Evolutionary conservation across 2,113 vertebrate species (phyloP).

Genomic region (Poecile atricapillus): DNA sequence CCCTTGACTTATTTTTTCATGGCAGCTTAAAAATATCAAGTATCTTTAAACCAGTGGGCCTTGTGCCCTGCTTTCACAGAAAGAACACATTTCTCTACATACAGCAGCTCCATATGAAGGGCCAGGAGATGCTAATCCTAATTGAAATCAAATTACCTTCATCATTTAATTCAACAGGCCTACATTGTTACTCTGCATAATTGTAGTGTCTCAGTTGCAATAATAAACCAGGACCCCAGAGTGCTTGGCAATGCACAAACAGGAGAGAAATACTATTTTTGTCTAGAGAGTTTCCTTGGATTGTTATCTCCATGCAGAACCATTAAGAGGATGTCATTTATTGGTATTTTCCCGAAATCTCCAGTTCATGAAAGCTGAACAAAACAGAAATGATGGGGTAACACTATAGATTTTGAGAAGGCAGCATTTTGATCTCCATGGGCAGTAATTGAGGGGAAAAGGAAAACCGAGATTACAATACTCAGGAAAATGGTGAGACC

Average conservation of each 20-base stretch:
- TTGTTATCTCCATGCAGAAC: not conserved
- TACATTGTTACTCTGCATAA: not conserved
- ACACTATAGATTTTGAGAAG: not conserved
- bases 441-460: not conserved
- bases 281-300: not conserved
- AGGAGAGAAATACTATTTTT: not conserved
- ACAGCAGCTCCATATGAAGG: not conserved
- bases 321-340: not conserved
- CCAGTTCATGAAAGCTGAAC: not conserved
- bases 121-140: not conserved
- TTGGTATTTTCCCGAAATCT: not conserved
- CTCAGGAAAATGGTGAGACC: not conserved
- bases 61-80: not conserved
- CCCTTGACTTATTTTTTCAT: not conserved
- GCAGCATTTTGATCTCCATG: not conserved
- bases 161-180: not conserved
- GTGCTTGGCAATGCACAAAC: not conserved
- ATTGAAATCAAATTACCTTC: conserved; percentile 1
- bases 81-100: not conserved
- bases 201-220: not conserved
- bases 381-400: not conserved
- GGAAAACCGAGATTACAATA: not conserved
- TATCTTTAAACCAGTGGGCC: not conserved
- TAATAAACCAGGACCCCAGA: not conserved
- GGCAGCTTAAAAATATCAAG: not conserved